Evolutionary conservation across 1,140 invertebrate species (phyloP), one percentile per base, ranked within the genome.

Genomic region (Drosophila seguyi): DNA sequence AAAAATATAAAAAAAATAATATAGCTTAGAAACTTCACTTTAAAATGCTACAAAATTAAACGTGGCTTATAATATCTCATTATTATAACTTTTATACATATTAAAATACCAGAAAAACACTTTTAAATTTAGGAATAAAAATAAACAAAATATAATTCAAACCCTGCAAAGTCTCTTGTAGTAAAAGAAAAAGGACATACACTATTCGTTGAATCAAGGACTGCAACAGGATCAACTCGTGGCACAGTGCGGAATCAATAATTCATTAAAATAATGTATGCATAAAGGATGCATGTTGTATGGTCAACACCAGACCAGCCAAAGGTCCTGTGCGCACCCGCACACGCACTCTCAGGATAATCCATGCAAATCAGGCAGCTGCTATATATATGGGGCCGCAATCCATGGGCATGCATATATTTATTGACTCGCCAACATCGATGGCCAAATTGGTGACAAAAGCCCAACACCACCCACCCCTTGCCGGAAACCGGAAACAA

Each of bases 261-360:
- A 87, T 87, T 87, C 84, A 87, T 87, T 88, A 83, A 87, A 83
- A 88, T 87, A 87, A 87, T 87, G 84, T 88, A 88, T 87, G 84
- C 83, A 88, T 83, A 73, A 79, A 79, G 72, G 71, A 75, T 86
- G 83, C 77, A 79, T 83, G 86, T 79, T 83, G 52, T 79, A 83
- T 87, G 75, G 82, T 68, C 65, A 75, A 56, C 53, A 65, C 44
- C 50, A 52, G 52, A 29, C 55, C 31, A 14, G 34, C 16, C 16
- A 45, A 38, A 31, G 52, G 67, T 50, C 29, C 52, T 48, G 36
- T 16, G 25, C 25, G 27, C 31, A 65, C 31, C 20, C 31, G 31
- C 27, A 52, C 50, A 22, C 29, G 31, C 63, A 47, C 29, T 20
- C 38, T 14, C 53, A 39, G 81, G 76, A 86, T 84, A 67, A 85